A percentile compares a stretch with the other conserved stretches of the same genome.
Conservation (phyloP, 2,113 vertebrate genomes). For the Oncorhynchus keta region DNA sequence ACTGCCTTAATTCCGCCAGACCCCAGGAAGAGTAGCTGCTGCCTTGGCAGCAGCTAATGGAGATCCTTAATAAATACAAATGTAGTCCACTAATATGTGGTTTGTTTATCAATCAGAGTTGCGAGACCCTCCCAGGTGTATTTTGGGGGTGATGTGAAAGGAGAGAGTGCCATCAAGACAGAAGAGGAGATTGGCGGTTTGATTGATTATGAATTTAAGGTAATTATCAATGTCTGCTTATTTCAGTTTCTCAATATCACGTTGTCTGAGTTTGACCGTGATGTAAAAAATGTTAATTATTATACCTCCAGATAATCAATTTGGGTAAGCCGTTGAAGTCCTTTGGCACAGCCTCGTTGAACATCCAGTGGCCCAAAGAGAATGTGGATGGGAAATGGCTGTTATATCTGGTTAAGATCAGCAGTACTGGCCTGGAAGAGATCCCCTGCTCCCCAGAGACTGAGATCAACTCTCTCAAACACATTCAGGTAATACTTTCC, state of each 20-base stretch:
- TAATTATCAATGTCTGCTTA: slow-evolving; percentile 62
- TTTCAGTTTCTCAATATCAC: not conserved
- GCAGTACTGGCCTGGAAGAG: slow-evolving; percentile 77
- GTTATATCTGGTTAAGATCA: slow-evolving; percentile 90
- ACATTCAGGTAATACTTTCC: slow-evolving; percentile 65
- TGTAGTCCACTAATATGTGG: not conserved
- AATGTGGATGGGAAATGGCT: slow-evolving; percentile 89
- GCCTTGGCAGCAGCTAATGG: too few species aligned
- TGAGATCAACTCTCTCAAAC: slow-evolving; percentile 79
- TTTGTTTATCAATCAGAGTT: slow-evolving; percentile 68
- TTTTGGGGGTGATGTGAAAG: slow-evolving; percentile 86
- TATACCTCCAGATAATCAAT: slow-evolving; percentile 82
- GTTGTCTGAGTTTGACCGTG: not conserved
- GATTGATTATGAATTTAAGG: slow-evolving; percentile 89
- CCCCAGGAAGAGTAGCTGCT: too few species aligned
- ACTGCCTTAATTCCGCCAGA: too few species aligned
- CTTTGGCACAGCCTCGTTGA: slow-evolving; percentile 81
- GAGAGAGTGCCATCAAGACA: slow-evolving; percentile 88
- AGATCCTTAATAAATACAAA: too few species aligned
- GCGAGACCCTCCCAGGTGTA: slow-evolving; percentile 90
- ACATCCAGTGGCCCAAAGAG: slow-evolving; percentile 93
- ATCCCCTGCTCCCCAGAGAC: slow-evolving; percentile 76
- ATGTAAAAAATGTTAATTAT: not conserved
- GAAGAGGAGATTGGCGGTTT: slow-evolving; percentile 90
- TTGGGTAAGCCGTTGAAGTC: slow-evolving; percentile 84